phyloP scores from a whole-genome alignment of 2,113 vertebrate genomes.

The Andinoacara biseriatus region DNA sequence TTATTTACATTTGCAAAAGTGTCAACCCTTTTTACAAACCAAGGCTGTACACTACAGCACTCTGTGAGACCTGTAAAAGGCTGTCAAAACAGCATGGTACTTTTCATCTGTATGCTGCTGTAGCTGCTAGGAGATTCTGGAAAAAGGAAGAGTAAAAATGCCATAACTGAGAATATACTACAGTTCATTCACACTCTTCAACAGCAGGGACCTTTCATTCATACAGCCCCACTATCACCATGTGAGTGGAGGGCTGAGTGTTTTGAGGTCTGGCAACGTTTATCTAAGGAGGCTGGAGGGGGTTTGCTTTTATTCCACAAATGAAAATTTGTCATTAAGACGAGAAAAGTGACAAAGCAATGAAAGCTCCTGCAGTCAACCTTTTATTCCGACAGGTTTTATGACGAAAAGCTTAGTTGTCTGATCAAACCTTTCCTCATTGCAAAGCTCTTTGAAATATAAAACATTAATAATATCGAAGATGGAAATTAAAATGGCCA shows the following conservation, averaged over 20 bases:
- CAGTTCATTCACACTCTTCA: constrained; percentile 62
- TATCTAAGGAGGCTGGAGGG: constrained; percentile 12
- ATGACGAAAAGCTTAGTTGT: neutral
- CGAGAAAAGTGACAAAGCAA: neutral
- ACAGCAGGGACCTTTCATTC: constrained; percentile 68
- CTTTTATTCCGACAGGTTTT: neutral
- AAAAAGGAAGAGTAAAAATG: constrained; percentile 51
- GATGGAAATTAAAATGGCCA: neutral
- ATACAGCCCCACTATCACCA: constrained; percentile 48
- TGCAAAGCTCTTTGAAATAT: neutral
- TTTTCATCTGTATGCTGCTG: constrained; percentile 29
- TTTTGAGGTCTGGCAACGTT: constrained; percentile 26
- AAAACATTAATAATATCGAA: neutral
- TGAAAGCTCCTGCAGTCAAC: neutral
- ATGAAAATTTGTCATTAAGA: neutral
- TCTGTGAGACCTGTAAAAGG: neutral
- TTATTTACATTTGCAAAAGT: neutral
- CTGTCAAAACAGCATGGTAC: neutral
- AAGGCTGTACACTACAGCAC: neutral
- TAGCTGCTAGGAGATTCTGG: constrained; percentile 20
- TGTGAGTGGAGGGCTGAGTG: constrained; percentile 41
- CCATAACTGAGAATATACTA: constrained; percentile 57
- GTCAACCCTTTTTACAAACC: neutral
- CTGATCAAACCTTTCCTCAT: neutral
- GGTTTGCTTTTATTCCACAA: neutral